Evolutionary conservation across 1,140 invertebrate genomes (phyloP).

Genomic region (Drosophila nigromelanica): DNA sequence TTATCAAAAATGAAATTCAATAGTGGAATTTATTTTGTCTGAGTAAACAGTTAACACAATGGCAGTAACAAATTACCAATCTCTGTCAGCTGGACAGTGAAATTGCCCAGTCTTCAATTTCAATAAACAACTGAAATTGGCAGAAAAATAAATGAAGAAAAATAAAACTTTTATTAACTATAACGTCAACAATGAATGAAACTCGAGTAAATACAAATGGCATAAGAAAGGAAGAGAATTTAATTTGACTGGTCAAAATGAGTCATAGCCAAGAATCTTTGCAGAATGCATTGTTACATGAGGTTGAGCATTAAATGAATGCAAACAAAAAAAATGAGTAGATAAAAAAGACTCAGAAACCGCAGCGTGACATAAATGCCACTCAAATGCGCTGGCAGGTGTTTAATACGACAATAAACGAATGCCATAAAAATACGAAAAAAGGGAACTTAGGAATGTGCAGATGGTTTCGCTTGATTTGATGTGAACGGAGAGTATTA

Average conservation of each 20-base stretch:
- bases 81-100: background rate
- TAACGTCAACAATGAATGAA: background rate
- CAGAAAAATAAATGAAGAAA: background rate
- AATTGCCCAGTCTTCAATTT: background rate
- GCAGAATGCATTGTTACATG: background rate
- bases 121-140: background rate
- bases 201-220: background rate
- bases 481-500: slow-evolving; percentile 55
- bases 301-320: background rate
- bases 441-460: slow-evolving; percentile 46
- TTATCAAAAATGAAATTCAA: slow-evolving; percentile 14
- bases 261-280: background rate
- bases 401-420: slow-evolving; percentile 7
- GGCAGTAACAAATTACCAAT: background rate
- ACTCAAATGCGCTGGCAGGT: slow-evolving; percentile 30
- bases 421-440: slow-evolving; percentile 3
- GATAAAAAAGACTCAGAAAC: slow-evolving; percentile 1
- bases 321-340: slow-evolving; percentile 13
- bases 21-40: background rate
- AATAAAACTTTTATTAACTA: slow-evolving; percentile 18
- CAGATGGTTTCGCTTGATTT: slow-evolving; percentile 67
- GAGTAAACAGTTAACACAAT: slow-evolving; percentile 4
- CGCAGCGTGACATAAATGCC: slow-evolving; percentile 17
- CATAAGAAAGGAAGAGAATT: background rate
- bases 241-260: background rate